These are phyloP conservation scores for Cervus canadensis DNA, from an alignment of 2,113 vertebrate species.

Conservation along the genomic window DNA sequence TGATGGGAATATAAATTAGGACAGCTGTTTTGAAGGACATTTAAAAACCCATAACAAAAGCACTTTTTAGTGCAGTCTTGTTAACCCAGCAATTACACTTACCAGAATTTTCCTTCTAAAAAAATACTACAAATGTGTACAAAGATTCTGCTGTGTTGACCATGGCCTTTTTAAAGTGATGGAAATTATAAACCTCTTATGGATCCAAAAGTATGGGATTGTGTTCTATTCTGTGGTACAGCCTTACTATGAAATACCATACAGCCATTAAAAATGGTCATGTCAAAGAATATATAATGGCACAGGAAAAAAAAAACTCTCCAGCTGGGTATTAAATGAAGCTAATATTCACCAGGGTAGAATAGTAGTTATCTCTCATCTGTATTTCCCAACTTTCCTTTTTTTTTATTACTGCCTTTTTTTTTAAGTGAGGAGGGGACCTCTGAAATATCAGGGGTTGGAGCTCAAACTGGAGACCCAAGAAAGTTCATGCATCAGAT, in stretches of 20 bases:
- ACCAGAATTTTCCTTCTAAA: background rate
- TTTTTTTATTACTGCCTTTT: background rate
- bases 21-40: background rate
- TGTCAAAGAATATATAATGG: no score
- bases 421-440: background rate
- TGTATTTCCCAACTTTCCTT: background rate
- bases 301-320: background rate
- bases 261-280: background rate
- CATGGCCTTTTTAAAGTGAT: background rate
- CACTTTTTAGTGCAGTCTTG: background rate
- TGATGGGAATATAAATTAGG: background rate
- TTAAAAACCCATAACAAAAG: background rate
- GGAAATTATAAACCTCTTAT: background rate
- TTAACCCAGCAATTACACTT: background rate
- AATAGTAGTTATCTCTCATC: background rate
- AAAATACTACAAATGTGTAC: background rate
- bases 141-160: background rate
- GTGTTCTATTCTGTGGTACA: background rate
- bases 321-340: background rate
- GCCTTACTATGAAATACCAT: background rate
- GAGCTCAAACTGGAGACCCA: background rate
- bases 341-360: background rate
- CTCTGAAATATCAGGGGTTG: background rate
- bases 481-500: background rate
- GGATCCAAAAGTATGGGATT: background rate